Conservation (phyloP, 1,140 invertebrate genomes). For the Archivesica marissinica region DNA sequence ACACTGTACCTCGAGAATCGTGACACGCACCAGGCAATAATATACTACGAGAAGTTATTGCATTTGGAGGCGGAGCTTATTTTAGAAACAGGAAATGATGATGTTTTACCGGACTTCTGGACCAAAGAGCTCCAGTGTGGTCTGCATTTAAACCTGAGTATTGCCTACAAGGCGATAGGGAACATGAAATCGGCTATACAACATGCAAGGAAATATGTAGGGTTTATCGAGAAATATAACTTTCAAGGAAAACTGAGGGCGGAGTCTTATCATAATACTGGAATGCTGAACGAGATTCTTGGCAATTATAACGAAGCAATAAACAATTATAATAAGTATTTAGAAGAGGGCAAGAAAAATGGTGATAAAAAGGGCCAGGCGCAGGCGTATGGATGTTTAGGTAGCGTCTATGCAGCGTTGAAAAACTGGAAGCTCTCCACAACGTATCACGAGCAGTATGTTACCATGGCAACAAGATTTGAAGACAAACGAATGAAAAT, state of each 20-base stretch:
- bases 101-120: slow-evolving; percentile 78
- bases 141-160: slow-evolving; percentile 81
- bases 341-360: slow-evolving; percentile 71
- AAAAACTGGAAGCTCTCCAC: slow-evolving; percentile 75
- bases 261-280: slow-evolving; percentile 79
- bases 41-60: slow-evolving; percentile 81
- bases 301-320: slow-evolving; percentile 78
- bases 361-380: slow-evolving; percentile 75
- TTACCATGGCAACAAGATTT: slow-evolving; percentile 73
- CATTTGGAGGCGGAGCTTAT: slow-evolving; percentile 77
- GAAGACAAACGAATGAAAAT: slow-evolving; percentile 72
- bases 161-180: slow-evolving; percentile 81
- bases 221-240: slow-evolving; percentile 71
- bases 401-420: slow-evolving; percentile 77
- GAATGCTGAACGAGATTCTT: slow-evolving; percentile 80
- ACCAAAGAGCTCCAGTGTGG: slow-evolving; percentile 80
- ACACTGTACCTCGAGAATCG: slow-evolving; percentile 77
- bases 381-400: slow-evolving; percentile 81
- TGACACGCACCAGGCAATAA: slow-evolving; percentile 79
- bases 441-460: slow-evolving; percentile 79
- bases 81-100: slow-evolving; percentile 67
- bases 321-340: slow-evolving; percentile 75
- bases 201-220: slow-evolving; percentile 76
- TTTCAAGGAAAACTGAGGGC: slow-evolving; percentile 68
- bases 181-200: slow-evolving; percentile 76